Evolutionary conservation across 2,113 vertebrate species (phyloP), one percentile per base, ranked within the genome.

Genomic region (Brachirus orientalis): DNA sequence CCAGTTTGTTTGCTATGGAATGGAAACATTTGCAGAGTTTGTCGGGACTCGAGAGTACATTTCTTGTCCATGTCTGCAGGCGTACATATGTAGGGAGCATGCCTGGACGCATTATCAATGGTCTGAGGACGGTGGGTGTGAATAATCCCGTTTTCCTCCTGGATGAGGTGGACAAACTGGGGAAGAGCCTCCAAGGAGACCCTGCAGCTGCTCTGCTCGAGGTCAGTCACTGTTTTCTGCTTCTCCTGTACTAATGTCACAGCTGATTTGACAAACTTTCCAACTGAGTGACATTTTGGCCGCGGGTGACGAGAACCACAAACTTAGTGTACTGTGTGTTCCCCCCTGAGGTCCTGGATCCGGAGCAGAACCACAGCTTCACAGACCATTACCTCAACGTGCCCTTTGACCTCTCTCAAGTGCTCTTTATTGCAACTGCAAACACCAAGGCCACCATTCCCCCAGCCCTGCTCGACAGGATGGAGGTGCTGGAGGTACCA

Each of bases 301-400:
- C 22, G 50, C 4, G 14, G 18, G 6, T 13, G 33, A 16, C 13
- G 3, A 43, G 20, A 16, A 52, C 28, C 3, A 56, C 1, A 63
- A 7, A 8, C n/a, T n/a, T n/a, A n/a, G n/a, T 51, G 7, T 57
- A 28, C 18, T 22, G 13, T 45, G 2, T 48, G 60, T 57, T 36
- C 63, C 9, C 63, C 37, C 4, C 14, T 43, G 50, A 99, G 97
- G 97, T 99, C 47, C 82, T 99, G 85, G 98, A 99, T 88, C 96
- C 97, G 0, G 98, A 99, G 77, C 98, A 99, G 83, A 99, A 99
- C 84, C 96, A 98, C 89, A 95, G 95, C 88, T 99, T 99, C 91
- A 98, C 97, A 0, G 97, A 99, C 72, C 97, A 98, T 87, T 98
- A 98, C 84, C 93, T 99, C 16, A 99, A 99, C 0, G 96, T 99